A percentile compares a stretch with the other conserved stretches of the same genome.
phyloP scores from a whole-genome alignment of 2,888 invertebrate species.

The Liodrosophila aerea region DNA sequence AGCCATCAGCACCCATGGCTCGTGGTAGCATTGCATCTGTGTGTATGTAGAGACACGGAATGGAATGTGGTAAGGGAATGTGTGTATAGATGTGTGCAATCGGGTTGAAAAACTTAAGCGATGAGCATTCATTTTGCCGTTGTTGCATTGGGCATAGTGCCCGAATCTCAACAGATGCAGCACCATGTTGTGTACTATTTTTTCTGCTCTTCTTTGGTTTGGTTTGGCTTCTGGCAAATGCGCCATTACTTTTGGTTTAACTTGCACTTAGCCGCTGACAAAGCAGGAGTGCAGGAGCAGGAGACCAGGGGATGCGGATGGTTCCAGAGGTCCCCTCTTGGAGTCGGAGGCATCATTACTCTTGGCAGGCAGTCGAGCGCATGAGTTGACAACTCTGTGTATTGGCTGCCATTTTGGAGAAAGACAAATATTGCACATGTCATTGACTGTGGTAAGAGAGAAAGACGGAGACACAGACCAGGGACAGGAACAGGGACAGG shows the following conservation, averaged over 20 bases:
- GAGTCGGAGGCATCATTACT: conserved; percentile 62
- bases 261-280: conserved; percentile 70
- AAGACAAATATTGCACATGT: conserved; percentile 73
- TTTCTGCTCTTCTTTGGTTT: background rate
- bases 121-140: conserved; percentile 47
- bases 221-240: conserved; percentile 26
- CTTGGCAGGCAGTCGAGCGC: conserved; percentile 60
- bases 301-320: background rate
- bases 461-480: background rate
- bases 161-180: conserved; percentile 29
- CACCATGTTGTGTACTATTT: conserved; percentile 2
- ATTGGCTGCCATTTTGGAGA: conserved; percentile 60
- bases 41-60: too few species aligned
- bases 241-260: conserved; percentile 70
- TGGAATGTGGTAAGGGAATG: too few species aligned
- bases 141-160: conserved; percentile 20
- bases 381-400: conserved; percentile 70
- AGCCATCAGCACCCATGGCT: too few species aligned
- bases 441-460: conserved; percentile 48
- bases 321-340: too few species aligned
- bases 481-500: background rate
- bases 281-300: conserved; percentile 38
- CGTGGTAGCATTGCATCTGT: too few species aligned
- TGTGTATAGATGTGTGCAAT: conserved; percentile 7
- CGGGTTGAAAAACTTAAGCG: conserved; percentile 31